Evolutionary conservation across 2,888 invertebrate species (phyloP), one percentile per base, ranked within the genome.

Genomic region (Philaethria dido): DNA sequence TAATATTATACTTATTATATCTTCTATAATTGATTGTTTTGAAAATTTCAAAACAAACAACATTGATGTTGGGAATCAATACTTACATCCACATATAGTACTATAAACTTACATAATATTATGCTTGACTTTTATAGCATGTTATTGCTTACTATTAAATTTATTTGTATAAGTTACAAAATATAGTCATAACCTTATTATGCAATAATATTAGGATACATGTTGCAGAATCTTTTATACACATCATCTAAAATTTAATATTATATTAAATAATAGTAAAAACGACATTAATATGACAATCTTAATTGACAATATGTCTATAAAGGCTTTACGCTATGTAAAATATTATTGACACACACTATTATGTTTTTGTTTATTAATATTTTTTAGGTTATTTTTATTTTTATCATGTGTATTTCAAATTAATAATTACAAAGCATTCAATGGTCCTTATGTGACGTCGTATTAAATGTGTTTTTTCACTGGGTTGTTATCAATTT

Each of bases 1-100:
- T 1, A 42, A 0, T n/a, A 11, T 22, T n/a, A 42, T 57, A 42
- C 14, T 42, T n/a, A n/a, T 42, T n/a, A 18, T 25, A 22, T 63
- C 22, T 39, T 55, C 11, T 52, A 16, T 16, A 29, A 16, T 29
- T 52, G 52, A 16, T 52, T 52, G 44, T 60, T 65, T 52, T 65
- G 60, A 60, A 60, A 36, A 9, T 45, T 61, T 45, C 54, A 61
- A 66, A 50, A 61, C 52, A 66, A 66, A 66, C 54, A 57, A 42
- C n/a, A 33, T 16, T 52, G 22, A n/a, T 25, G 52, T 52, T 52
- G 16, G n/a, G 52, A 52, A 52, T 50, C 50, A 50, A 50, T 52
- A 52, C 52, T 29, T 18, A 16, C 11, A 16, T 29, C 29, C 29
- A 16, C 29, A 29, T 52, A 52, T 52, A 52, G 6, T 29, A 3